These are phyloP conservation scores for Menidia beryllina DNA, from an alignment of 2,113 vertebrate species.

Conservation along the genomic window DNA sequence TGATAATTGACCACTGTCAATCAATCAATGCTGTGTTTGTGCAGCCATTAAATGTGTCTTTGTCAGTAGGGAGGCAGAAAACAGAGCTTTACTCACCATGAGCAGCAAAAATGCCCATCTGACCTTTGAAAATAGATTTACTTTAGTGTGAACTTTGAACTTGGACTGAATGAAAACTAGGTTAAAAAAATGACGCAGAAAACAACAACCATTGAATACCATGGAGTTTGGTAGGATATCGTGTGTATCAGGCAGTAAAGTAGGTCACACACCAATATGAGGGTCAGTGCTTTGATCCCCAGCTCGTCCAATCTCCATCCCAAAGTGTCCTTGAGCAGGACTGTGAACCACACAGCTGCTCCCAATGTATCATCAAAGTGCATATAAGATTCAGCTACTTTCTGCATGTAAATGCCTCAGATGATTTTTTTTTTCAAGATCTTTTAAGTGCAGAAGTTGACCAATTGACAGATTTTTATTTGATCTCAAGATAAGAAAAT, in stretches of 20 bases:
- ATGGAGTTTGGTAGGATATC: not conserved
- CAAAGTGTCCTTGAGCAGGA: not conserved
- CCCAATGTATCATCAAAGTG: not conserved
- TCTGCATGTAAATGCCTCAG: not conserved
- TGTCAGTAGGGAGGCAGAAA: constrained; percentile 16
- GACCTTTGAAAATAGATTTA: not conserved
- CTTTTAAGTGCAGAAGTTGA: no score
- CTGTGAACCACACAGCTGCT: not conserved
- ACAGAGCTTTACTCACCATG: not conserved
- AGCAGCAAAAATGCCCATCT: not conserved
- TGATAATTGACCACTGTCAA: constrained; percentile 79
- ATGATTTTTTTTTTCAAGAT: no score
- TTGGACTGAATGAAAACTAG: not conserved
- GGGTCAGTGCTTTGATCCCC: not conserved
- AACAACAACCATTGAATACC: not conserved
- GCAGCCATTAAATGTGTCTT: constrained; percentile 53
- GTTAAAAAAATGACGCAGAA: not conserved
- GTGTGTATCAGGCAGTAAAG: not conserved
- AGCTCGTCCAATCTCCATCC: not conserved
- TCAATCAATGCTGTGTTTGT: constrained; percentile 67
- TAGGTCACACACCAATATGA: not conserved
- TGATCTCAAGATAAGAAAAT: no score
- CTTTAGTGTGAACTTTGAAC: not conserved
- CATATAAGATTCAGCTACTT: not conserved
- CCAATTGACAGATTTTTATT: no score